These are phyloP conservation scores for Hydropsyche betteni DNA, from an alignment of 2,888 invertebrate genomes.

Conservation along the genomic window DNA sequence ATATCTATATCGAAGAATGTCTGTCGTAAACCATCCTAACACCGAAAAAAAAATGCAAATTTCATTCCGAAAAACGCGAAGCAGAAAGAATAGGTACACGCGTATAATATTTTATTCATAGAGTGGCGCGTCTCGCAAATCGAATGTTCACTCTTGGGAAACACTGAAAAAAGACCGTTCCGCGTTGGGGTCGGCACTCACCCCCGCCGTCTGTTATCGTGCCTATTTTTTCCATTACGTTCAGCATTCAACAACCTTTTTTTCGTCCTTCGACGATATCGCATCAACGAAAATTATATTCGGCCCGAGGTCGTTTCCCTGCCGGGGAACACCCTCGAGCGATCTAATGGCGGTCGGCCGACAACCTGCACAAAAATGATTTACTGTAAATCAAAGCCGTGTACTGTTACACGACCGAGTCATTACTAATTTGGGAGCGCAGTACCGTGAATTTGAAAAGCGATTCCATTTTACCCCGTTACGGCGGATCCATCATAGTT, in stretches of 20 bases:
- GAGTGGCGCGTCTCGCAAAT: conserved; percentile 14
- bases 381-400: background rate
- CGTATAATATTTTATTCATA: conserved; percentile 20
- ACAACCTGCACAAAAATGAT: background rate
- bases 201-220: conserved; percentile 34
- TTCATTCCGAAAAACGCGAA: background rate
- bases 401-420: conserved; percentile 14
- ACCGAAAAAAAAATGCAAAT: background rate
- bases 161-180: conserved; percentile 20
- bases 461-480: no score
- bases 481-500: no score
- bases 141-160: conserved; percentile 28
- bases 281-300: conserved; percentile 3
- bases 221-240: conserved; percentile 35
- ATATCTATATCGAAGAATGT: background rate
- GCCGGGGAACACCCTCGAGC: background rate
- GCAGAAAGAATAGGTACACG: background rate
- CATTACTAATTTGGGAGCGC: conserved; percentile 8
- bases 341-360: background rate
- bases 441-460: conserved; percentile 13
- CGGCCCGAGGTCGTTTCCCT: background rate
- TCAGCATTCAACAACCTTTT: conserved; percentile 33
- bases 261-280: background rate
- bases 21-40: background rate
- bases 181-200: conserved; percentile 15